phyloP scores from a whole-genome alignment of 2,888 invertebrate species.

The Loripinus fragilis region DNA sequence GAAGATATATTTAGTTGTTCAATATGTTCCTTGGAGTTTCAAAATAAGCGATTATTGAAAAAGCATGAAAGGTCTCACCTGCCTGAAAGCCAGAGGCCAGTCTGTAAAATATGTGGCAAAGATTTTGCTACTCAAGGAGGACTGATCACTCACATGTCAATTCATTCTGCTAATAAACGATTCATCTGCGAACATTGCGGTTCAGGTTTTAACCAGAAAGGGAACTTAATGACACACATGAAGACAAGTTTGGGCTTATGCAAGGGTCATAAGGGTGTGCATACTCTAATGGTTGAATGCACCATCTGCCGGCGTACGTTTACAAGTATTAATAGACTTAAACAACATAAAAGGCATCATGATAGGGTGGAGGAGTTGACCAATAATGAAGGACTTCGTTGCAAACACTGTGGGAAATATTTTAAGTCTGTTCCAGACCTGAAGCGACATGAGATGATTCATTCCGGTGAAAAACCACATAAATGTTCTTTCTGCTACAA shows the following conservation, averaged over 20 bases:
- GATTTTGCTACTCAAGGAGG: background rate
- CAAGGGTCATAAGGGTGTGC: background rate
- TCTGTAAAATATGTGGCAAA: constrained; percentile 1
- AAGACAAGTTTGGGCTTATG: background rate
- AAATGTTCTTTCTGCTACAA: background rate
- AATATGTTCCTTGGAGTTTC: background rate
- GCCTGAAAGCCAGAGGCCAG: background rate
- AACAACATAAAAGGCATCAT: background rate
- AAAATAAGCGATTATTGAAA: background rate
- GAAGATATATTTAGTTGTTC: background rate
- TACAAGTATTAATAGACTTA: background rate
- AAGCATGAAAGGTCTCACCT: constrained; percentile 1
- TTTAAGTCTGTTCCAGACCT: background rate
- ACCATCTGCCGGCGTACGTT: background rate
- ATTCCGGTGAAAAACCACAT: background rate
- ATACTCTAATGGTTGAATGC: background rate
- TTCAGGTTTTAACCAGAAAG: background rate
- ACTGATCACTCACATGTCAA: background rate
- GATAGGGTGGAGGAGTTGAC: background rate
- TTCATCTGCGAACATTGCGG: background rate
- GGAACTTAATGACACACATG: background rate
- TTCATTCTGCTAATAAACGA: background rate
- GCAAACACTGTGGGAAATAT: background rate
- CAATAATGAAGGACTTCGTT: background rate
- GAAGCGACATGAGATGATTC: background rate